phyloP scores from a whole-genome alignment of 2,888 invertebrate genomes.

The Orchestes rusci region DNA sequence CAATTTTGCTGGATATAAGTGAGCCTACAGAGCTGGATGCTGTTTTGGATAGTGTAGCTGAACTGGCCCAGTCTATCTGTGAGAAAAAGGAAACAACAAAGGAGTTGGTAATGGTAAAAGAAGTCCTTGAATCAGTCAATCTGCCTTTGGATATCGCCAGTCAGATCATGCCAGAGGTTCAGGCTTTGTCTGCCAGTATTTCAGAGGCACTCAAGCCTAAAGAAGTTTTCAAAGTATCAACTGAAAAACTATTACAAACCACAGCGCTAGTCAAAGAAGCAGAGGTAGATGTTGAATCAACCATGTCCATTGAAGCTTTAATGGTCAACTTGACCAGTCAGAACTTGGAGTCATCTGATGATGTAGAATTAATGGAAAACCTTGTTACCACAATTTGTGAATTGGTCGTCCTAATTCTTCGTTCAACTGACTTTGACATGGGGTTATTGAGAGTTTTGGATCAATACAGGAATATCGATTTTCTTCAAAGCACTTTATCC shows the following conservation, averaged over 20 bases:
- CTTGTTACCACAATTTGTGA: not conserved
- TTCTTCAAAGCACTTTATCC: not conserved
- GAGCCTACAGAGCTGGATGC: slow-evolving; percentile 8
- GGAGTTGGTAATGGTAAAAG: slow-evolving; percentile 10
- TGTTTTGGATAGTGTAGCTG: slow-evolving; percentile 15
- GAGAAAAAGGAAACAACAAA: slow-evolving; percentile 12
- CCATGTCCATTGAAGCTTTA: slow-evolving; percentile 5
- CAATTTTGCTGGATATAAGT: slow-evolving; percentile 5
- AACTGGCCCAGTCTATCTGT: slow-evolving; percentile 12
- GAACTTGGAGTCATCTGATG: slow-evolving; percentile 1
- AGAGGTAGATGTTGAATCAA: slow-evolving; percentile 3
- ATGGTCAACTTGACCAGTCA: not conserved
- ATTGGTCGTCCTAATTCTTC: not conserved
- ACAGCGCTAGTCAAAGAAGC: not conserved
- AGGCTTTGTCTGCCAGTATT: slow-evolving; percentile 14
- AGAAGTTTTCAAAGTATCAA: not conserved
- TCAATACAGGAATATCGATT: not conserved
- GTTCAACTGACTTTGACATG: not conserved
- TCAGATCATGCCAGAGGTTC: slow-evolving; percentile 10
- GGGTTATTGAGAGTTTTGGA: not conserved
- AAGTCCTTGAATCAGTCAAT: slow-evolving; percentile 7
- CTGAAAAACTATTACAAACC: slow-evolving; percentile 2
- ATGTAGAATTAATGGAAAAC: slow-evolving; percentile 4
- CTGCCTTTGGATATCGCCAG: slow-evolving; percentile 8
- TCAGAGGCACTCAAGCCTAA: slow-evolving; percentile 8